These are phyloP conservation scores for Agrotis segetum DNA, from an alignment of 2,888 invertebrate species.

Conservation along the genomic window DNA sequence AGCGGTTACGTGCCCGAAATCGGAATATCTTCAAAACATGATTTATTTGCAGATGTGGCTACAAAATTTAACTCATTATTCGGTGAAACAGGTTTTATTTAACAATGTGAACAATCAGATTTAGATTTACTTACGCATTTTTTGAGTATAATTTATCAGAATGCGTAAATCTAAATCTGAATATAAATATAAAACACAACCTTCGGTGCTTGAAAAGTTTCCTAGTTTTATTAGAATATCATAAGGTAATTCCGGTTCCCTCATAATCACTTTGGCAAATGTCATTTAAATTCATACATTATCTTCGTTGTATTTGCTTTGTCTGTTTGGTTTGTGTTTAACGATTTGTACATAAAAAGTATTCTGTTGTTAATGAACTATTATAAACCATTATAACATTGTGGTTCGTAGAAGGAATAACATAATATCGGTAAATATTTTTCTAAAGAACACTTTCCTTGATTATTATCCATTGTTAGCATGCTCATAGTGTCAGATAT, in stretches of 20 bases:
- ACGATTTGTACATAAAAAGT: not conserved
- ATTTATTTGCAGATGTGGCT: not conserved
- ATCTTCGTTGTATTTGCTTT: conserved; percentile 21
- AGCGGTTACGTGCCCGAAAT: not conserved
- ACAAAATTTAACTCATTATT: not conserved
- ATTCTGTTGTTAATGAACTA: not conserved
- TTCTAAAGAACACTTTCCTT: conserved; percentile 13
- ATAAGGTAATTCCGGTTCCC: conserved; percentile 15
- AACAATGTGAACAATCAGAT: conserved; percentile 5
- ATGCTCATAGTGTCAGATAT: not conserved
- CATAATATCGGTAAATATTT: conserved; percentile 8
- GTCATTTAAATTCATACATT: conserved; percentile 19
- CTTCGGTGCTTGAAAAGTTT: not conserved
- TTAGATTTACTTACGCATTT: conserved; percentile 6
- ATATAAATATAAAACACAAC: not conserved
- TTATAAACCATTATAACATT: conserved; percentile 9
- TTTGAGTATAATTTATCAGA: conserved; percentile 14
- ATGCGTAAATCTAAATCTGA: too few relatives aligned
- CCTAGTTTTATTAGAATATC: conserved; percentile 14
- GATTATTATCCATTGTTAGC: conserved; percentile 26
- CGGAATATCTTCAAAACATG: not conserved
- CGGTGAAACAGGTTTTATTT: not conserved
- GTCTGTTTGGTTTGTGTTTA: conserved; percentile 21
- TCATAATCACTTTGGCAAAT: conserved; percentile 34
- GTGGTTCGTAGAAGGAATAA: conserved; percentile 20